Evolutionary conservation across 1,140 invertebrate genomes (phyloP).

Genomic region (Leguminivora glycinivorella): DNA sequence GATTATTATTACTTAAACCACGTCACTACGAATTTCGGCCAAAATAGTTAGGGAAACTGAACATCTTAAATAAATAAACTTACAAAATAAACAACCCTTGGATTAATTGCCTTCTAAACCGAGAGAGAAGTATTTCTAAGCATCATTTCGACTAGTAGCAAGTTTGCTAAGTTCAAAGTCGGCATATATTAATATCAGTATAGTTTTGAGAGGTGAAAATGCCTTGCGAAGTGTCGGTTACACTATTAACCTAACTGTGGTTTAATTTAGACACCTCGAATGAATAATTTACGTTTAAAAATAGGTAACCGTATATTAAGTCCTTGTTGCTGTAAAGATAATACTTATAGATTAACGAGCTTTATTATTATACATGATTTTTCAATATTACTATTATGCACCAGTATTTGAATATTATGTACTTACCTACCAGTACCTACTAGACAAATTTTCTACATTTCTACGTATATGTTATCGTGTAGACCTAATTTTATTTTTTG

Average conservation of each 20-base stretch:
- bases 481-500: too few species aligned
- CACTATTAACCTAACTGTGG: neutral
- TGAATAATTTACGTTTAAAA: too few species aligned
- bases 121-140: conserved; percentile 10
- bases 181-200: conserved; percentile 26
- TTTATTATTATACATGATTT: too few species aligned
- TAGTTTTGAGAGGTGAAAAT: conserved; percentile 21
- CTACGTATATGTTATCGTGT: too few species aligned
- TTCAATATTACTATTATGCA: too few species aligned
- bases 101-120: neutral
- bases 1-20: too few species aligned
- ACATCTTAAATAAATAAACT: neutral
- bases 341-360: too few species aligned
- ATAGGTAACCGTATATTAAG: too few species aligned
- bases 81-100: neutral
- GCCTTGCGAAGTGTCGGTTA: neutral
- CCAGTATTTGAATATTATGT: too few species aligned
- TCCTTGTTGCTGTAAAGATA: too few species aligned
- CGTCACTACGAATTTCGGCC: neutral
- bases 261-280: neutral
- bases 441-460: too few species aligned
- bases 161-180: conserved; percentile 21
- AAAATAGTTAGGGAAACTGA: neutral
- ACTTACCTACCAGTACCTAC: too few species aligned
- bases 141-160: conserved; percentile 7